A percentile compares a stretch with the other conserved stretches of the same genome.
Evolutionary conservation across 2,888 invertebrate species (phyloP).

Genomic region (Carabus problematicus): DNA sequence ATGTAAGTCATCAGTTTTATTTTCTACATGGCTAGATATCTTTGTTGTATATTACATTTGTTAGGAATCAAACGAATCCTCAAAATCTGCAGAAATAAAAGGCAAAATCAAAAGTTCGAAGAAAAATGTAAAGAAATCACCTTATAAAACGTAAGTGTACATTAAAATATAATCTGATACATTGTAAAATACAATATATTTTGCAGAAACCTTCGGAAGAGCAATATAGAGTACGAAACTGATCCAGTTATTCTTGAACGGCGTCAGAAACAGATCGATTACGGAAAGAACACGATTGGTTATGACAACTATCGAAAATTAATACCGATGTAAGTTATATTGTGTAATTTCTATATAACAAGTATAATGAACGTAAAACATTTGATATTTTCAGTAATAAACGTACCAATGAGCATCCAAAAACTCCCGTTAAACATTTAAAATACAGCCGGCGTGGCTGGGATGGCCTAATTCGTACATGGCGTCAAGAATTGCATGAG

Average conservation of each 20-base stretch:
- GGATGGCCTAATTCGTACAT: slow-evolving; percentile 87
- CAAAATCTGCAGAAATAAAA: neutral
- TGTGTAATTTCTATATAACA: too few species aligned
- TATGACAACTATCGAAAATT: slow-evolving; percentile 77
- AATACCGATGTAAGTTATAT: slow-evolving; percentile 71
- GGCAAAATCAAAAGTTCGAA: slow-evolving; percentile 26
- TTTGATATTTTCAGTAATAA: slow-evolving; percentile 59
- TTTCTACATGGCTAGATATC: too few species aligned
- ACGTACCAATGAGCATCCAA: slow-evolving; percentile 78
- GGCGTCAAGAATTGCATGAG: slow-evolving; percentile 84
- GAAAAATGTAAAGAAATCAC: slow-evolving; percentile 23
- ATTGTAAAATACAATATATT: slow-evolving; percentile 1
- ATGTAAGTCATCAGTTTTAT: slow-evolving; percentile 49
- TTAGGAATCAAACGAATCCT: slow-evolving; percentile 25
- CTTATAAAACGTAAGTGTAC: slow-evolving; percentile 33
- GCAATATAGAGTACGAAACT: slow-evolving; percentile 66
- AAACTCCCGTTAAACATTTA: slow-evolving; percentile 85
- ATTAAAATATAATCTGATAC: neutral
- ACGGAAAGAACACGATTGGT: slow-evolving; percentile 90
- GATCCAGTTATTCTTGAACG: slow-evolving; percentile 75
- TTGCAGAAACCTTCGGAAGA: slow-evolving; percentile 45
- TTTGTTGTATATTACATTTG: slow-evolving; percentile 3
- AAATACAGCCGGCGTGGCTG: slow-evolving; percentile 93
- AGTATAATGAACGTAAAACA: too few species aligned
- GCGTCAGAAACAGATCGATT: slow-evolving; percentile 93